Conservation (phyloP, 2,113 vertebrate genomes). For the Notechis scutatus region DNA sequence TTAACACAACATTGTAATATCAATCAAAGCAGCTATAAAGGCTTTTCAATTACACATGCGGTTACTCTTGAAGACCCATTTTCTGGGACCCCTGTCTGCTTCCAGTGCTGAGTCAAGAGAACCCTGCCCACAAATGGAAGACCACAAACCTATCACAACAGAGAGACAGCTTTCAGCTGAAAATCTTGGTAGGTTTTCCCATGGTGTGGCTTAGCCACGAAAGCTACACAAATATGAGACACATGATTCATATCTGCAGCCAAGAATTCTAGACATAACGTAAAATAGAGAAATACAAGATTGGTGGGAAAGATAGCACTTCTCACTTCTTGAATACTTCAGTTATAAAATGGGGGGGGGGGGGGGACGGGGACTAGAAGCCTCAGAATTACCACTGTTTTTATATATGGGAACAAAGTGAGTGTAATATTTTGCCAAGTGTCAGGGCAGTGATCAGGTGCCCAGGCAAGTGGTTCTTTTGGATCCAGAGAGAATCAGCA, state of each 20-base stretch:
- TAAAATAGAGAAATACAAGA: conserved; percentile 45
- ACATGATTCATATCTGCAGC: conserved; percentile 47
- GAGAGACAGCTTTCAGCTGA: conserved; percentile 34
- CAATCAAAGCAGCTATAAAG: conserved; percentile 32
- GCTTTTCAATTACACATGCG: conserved; percentile 43
- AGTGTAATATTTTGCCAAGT: neutral
- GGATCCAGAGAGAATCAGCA: neutral
- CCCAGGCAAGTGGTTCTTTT: neutral
- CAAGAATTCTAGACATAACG: conserved; percentile 50
- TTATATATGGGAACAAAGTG: conserved; percentile 27
- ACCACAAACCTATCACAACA: conserved; percentile 35
- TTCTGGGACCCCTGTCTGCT: conserved; percentile 37
- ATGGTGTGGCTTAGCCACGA: conserved; percentile 45
- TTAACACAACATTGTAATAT: neutral
- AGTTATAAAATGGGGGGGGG: conserved; percentile 15
- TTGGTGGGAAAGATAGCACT: conserved; percentile 25
- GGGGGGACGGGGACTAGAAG: neutral
- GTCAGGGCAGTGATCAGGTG: neutral
- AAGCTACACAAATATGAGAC: conserved; percentile 44
- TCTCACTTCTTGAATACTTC: conserved; percentile 47
- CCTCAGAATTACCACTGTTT: conserved; percentile 32
- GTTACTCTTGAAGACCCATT: conserved; percentile 41
- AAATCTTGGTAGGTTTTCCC: conserved; percentile 40
- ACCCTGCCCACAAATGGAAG: conserved; percentile 27
- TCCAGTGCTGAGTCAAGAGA: conserved; percentile 46